These are phyloP conservation scores for Whitmania pigra DNA, from an alignment of 1,140 invertebrate genomes.

Conservation along the genomic window DNA sequence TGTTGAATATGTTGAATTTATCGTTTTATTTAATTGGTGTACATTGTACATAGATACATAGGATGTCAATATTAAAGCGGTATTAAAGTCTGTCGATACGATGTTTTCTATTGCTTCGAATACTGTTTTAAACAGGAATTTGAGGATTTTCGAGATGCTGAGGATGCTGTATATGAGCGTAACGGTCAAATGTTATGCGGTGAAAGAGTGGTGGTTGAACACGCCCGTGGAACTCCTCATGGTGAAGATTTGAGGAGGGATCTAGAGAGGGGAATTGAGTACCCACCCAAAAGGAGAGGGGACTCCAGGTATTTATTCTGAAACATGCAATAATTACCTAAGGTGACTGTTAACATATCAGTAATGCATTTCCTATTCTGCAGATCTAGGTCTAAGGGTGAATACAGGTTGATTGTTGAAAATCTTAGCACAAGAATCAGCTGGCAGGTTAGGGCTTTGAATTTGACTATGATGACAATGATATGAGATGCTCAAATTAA, in stretches of 20 bases:
- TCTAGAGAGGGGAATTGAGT: conserved; percentile 7
- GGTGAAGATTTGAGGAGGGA: conserved; percentile 20
- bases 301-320: background rate
- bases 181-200: conserved; percentile 91
- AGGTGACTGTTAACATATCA: background rate
- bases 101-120: no score
- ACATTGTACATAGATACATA: no score
- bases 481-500: background rate
- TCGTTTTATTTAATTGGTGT: no score
- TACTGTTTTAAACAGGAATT: conserved; percentile 60
- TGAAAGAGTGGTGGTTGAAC: conserved; percentile 49
- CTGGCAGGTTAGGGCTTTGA: conserved; percentile 46
- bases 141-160: conserved; percentile 91
- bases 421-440: conserved; percentile 15
- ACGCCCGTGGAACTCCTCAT: conserved; percentile 19
- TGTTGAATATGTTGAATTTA: no score
- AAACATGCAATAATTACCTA: no score
- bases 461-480: background rate
- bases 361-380: background rate
- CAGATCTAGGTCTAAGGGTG: background rate
- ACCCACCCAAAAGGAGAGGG: background rate
- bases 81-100: no score
- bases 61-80: no score
- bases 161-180: conserved; percentile 93
- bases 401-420: conserved; percentile 19